Conservation (phyloP, 2,888 invertebrate genomes). For the Napeogenes sylphis region DNA sequence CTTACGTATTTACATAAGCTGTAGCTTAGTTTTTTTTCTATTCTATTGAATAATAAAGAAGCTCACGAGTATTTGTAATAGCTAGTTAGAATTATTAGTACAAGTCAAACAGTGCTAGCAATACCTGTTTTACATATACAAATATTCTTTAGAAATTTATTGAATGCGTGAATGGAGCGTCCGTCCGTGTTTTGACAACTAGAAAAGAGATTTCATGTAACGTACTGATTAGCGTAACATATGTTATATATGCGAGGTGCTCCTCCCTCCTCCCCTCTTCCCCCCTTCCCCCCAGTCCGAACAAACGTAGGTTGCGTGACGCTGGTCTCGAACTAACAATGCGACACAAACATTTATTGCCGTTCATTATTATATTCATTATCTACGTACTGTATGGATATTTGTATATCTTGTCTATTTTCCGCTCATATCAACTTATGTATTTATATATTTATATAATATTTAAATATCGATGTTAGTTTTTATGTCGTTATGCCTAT, state of each 20-base stretch:
- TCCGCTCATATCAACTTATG: too few species aligned
- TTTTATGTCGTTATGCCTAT: too few species aligned
- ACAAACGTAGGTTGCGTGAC: background rate
- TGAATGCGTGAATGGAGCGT: background rate
- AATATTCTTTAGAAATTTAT: slow-evolving; percentile 4
- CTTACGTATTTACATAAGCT: too few species aligned
- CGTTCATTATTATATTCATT: background rate
- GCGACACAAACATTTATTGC: slow-evolving; percentile 1
- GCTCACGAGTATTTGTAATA: too few species aligned
- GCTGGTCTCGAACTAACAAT: background rate
- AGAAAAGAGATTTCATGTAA: slow-evolving; percentile 1
- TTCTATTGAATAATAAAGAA: too few species aligned
- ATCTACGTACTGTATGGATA: background rate
- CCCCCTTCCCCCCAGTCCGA: background rate
- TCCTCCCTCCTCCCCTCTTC: too few species aligned
- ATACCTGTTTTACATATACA: background rate
- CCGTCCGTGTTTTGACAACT: background rate
- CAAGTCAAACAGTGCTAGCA: too few species aligned
- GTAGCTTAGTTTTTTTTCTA: too few species aligned
- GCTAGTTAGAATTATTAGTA: too few species aligned
- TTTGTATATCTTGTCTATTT: too few species aligned
- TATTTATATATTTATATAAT: too few species aligned
- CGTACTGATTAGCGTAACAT: slow-evolving; percentile 2
- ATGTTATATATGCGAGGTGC: background rate
- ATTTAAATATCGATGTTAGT: too few species aligned